These are phyloP conservation scores for Stomorhina lunata DNA, from an alignment of 2,888 invertebrate genomes.

Conservation along the genomic window DNA sequence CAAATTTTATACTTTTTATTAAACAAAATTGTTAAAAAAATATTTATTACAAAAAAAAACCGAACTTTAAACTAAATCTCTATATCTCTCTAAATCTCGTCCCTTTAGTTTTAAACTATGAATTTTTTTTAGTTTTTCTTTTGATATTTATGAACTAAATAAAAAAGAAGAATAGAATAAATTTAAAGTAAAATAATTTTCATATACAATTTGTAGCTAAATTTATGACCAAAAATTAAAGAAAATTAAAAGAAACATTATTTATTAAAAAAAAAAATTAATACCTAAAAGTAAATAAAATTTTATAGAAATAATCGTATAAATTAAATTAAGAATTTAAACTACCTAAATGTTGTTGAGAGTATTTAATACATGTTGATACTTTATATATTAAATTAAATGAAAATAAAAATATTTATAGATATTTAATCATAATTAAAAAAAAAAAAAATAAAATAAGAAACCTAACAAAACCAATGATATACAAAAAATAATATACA, in stretches of 20 bases:
- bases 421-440: constrained; percentile 53
- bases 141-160: constrained; percentile 28
- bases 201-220: constrained; percentile 45
- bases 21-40: constrained; percentile 19
- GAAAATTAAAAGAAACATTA: not conserved
- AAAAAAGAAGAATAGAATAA: constrained; percentile 13
- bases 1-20: constrained; percentile 62
- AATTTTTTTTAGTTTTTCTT: constrained; percentile 6
- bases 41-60: not conserved
- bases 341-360: constrained; percentile 64
- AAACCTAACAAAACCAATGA: constrained; percentile 18
- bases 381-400: constrained; percentile 33
- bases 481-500: constrained; percentile 33
- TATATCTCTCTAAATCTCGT: constrained; percentile 38
- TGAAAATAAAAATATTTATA: constrained; percentile 34
- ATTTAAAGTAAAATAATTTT: constrained; percentile 35
- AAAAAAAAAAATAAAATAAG: no score
- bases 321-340: constrained; percentile 45
- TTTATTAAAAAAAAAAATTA: constrained; percentile 5
- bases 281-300: constrained; percentile 4
- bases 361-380: constrained; percentile 64
- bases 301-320: constrained; percentile 50
- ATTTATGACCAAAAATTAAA: constrained; percentile 56
- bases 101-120: constrained; percentile 29
- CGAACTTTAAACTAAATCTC: no score